Evolutionary conservation across 2,113 vertebrate genomes (phyloP).

Genomic region (Ramphastos sulfuratus): DNA sequence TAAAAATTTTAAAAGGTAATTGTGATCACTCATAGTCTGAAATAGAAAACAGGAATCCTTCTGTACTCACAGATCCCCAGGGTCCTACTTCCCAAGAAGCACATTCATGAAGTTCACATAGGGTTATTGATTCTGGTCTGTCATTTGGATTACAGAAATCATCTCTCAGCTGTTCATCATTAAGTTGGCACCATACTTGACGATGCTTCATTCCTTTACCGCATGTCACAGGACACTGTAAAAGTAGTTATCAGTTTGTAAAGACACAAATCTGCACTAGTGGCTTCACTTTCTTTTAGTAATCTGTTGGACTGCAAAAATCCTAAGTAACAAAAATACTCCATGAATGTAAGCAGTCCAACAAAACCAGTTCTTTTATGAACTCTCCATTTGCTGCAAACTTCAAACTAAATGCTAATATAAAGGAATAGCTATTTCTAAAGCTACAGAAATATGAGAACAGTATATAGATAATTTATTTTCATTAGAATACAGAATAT

Average conservation of each 20-base stretch:
- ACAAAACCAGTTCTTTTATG: not conserved
- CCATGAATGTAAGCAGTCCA: not conserved
- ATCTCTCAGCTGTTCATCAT: constrained; percentile 82
- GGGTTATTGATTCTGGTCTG: constrained; percentile 79
- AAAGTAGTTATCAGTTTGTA: not conserved
- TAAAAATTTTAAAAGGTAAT: not conserved
- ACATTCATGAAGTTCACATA: constrained; percentile 85
- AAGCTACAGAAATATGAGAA: not conserved
- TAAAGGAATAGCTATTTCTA: not conserved
- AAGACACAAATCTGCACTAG: not conserved
- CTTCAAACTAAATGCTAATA: not conserved
- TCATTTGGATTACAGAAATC: constrained; percentile 81
- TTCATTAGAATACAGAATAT: not conserved
- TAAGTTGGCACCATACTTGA: constrained; percentile 84
- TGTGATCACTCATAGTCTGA: not conserved
- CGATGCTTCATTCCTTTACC: constrained; percentile 87
- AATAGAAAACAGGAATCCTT: not conserved
- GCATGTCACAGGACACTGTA: constrained; percentile 90
- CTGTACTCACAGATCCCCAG: constrained; percentile 91
- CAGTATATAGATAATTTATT: not conserved
- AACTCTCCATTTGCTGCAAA: not conserved
- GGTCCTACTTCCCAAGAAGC: constrained; percentile 90
- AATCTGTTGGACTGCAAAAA: not conserved
- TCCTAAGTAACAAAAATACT: not conserved
- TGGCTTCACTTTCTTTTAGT: not conserved